A percentile compares a stretch with the other conserved stretches of the same genome.
Evolutionary conservation across 2,797 vertebrate genomes (phyloP).

Genomic region (Carcharodon carcharias): DNA sequence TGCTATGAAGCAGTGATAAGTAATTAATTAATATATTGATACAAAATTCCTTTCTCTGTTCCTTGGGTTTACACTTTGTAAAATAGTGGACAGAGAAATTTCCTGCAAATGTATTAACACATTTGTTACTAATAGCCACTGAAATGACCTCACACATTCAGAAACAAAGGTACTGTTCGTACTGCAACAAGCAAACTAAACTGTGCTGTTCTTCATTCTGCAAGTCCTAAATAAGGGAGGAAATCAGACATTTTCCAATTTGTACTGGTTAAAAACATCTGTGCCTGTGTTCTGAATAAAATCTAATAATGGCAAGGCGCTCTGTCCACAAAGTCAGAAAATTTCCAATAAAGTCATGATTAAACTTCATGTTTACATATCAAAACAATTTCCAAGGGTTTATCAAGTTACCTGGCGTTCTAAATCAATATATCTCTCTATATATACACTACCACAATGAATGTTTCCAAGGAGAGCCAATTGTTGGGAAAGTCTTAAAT

Average conservation of each 20-base stretch:
- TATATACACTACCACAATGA: not conserved
- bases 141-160: not conserved
- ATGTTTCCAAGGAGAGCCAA: not conserved
- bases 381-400: not conserved
- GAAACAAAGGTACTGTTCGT: not conserved
- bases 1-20: not conserved
- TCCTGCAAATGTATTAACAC: not conserved
- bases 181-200: not conserved
- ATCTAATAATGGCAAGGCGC: not conserved
- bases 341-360: not conserved
- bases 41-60: not conserved
- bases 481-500: not conserved
- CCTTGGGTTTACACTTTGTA: not conserved
- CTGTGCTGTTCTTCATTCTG: not conserved
- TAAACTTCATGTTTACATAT: not conserved
- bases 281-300: not conserved
- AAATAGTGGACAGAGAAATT: not conserved
- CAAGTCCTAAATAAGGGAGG: not conserved
- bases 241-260: not conserved
- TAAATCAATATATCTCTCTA: not conserved
- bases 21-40: not conserved
- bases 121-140: not conserved
- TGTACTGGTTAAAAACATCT: not conserved
- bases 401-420: not conserved
- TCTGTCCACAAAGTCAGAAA: not conserved